These are phyloP conservation scores for Notolepis coatsorum DNA, from an alignment of 2,797 vertebrate genomes.

Conservation along the genomic window DNA sequence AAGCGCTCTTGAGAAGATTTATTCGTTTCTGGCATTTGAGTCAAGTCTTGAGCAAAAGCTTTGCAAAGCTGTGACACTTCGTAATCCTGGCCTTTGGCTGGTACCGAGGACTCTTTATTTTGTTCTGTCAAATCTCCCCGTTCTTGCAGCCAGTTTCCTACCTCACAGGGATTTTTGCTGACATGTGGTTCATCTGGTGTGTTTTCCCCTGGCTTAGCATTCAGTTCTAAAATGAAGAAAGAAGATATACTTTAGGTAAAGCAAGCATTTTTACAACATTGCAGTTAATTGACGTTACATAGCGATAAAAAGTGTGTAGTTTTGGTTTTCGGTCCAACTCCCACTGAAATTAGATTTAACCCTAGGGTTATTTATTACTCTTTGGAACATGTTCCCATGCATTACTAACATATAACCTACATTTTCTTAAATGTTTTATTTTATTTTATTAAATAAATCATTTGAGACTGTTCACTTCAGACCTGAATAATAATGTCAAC, in stretches of 20 bases:
- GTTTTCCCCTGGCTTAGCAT: constrained; percentile 1
- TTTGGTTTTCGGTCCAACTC: too few species aligned
- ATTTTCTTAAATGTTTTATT: too few species aligned
- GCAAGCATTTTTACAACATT: too few species aligned
- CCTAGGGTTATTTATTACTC: too few species aligned
- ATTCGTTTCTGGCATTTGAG: constrained; percentile 55
- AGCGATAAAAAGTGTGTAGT: too few species aligned
- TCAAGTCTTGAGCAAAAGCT: constrained; percentile 80
- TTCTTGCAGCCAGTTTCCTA: constrained; percentile 16
- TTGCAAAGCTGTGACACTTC: constrained; percentile 78
- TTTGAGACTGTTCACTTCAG: too few species aligned
- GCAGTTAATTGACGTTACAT: too few species aligned
- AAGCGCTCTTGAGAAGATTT: constrained; percentile 30
- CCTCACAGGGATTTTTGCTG: background rate
- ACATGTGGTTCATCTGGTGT: constrained; percentile 9
- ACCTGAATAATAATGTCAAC: background rate
- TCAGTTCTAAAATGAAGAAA: constrained; percentile 47
- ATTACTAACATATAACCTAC: too few species aligned
- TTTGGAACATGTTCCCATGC: too few species aligned
- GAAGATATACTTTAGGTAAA: background rate
- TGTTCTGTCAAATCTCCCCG: background rate
- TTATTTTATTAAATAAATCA: too few species aligned
- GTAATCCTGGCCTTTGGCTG: constrained; percentile 55
- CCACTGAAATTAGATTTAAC: too few species aligned
- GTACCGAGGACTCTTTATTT: constrained; percentile 9